These are phyloP conservation scores for Phoeniculus purpureus DNA, from an alignment of 2,797 vertebrate species.

Conservation along the genomic window DNA sequence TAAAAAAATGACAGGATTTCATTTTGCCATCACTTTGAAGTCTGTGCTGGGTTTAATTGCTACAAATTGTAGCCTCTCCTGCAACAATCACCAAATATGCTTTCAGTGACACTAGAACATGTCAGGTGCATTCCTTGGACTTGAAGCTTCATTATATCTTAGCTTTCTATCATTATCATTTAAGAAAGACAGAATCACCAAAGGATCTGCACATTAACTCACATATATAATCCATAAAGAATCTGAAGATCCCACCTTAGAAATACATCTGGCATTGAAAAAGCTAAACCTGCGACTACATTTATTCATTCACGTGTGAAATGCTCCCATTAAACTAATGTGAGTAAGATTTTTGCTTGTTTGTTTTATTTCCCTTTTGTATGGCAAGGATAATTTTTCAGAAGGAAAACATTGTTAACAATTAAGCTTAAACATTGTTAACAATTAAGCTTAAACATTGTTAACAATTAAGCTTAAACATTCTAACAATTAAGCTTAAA, in stretches of 20 bases:
- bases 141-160: neutral
- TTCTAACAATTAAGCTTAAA: neutral
- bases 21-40: too few species aligned
- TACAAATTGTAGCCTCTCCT: too few species aligned
- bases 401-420: neutral
- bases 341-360: neutral
- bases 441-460: too few species aligned
- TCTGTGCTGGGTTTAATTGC: too few species aligned
- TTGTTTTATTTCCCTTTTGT: neutral
- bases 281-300: neutral
- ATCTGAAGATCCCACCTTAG: neutral
- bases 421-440: accelerated
- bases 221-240: neutral
- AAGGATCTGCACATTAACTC: neutral
- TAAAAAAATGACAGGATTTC: too few species aligned
- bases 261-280: neutral
- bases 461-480: too few species aligned
- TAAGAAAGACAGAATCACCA: neutral
- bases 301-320: neutral
- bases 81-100: conserved; percentile 5
- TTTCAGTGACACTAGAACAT: neutral
- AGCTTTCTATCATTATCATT: neutral
- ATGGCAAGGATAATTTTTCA: neutral
- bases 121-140: neutral
- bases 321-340: neutral